A percentile compares a stretch with the other conserved stretches of the same genome.
These are phyloP conservation scores for Aporophyla nigra DNA, from an alignment of 2,888 invertebrate genomes.

Conservation along the genomic window DNA sequence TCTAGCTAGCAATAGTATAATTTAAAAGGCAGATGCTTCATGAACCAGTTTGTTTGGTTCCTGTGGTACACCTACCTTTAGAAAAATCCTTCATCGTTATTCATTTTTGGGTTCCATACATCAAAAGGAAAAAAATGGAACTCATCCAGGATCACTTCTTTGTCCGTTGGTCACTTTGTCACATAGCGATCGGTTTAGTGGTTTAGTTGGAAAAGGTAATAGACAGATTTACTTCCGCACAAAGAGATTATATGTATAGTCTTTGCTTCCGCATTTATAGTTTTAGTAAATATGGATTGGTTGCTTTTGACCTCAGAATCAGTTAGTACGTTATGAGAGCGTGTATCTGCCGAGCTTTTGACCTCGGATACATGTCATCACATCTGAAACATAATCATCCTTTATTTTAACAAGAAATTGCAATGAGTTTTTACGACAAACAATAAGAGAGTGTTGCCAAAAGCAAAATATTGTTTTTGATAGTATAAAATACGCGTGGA, in stretches of 20 bases:
- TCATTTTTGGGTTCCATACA: too few relatives aligned
- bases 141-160: too few relatives aligned
- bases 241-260: too few relatives aligned
- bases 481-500: neutral
- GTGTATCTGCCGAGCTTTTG: neutral
- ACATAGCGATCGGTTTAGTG: neutral
- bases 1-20: neutral
- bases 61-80: neutral
- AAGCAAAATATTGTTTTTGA: neutral
- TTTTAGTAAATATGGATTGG: neutral
- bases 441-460: conserved; percentile 1
- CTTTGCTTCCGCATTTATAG: neutral
- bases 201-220: neutral
- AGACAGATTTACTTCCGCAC: neutral
- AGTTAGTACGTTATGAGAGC: neutral
- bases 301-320: neutral
- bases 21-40: neutral
- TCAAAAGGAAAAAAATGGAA: too few relatives aligned
- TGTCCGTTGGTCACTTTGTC: too few relatives aligned
- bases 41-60: neutral
- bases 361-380: neutral
- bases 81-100: neutral
- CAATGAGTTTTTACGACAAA: neutral
- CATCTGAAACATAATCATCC: neutral
- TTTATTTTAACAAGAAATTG: neutral